These are phyloP conservation scores for Epicauta chinensis DNA, from an alignment of 1,140 invertebrate genomes.

Conservation along the genomic window DNA sequence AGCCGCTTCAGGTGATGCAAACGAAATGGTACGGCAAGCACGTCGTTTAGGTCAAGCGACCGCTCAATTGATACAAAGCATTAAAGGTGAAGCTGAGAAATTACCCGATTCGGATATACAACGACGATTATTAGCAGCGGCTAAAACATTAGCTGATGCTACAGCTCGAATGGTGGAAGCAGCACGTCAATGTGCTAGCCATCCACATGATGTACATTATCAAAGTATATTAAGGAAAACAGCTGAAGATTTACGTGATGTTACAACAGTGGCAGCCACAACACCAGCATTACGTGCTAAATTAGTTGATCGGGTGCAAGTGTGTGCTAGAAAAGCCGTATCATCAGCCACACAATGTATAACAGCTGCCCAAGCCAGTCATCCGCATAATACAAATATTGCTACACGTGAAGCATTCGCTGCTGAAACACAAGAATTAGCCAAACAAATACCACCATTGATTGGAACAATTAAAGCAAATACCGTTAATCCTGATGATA, in stretches of 20 bases:
- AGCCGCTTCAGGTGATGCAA: conserved; percentile 73
- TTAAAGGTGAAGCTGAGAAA: conserved; percentile 88
- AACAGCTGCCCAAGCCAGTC: conserved; percentile 68
- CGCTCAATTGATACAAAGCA: conserved; percentile 85
- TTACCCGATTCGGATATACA: conserved; percentile 86
- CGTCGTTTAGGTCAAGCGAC: conserved; percentile 88
- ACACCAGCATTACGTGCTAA: conserved; percentile 70
- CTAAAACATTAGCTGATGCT: conserved; percentile 90
- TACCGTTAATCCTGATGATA: conserved; percentile 62
- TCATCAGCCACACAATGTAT: conserved; percentile 88
- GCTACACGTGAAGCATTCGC: conserved; percentile 62
- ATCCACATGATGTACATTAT: conserved; percentile 74
- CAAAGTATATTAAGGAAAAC: conserved; percentile 80
- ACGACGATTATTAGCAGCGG: conserved; percentile 81
- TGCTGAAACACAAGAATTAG: conserved; percentile 69
- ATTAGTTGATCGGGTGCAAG: conserved; percentile 67
- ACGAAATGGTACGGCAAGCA: conserved; percentile 93
- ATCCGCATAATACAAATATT: conserved; percentile 60
- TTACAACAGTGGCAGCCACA: conserved; percentile 76
- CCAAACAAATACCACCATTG: conserved; percentile 73
- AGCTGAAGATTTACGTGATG: conserved; percentile 85
- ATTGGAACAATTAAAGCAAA: conserved; percentile 76
- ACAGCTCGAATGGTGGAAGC: conserved; percentile 95
- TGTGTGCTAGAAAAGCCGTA: conserved; percentile 80
- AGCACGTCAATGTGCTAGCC: conserved; percentile 82